These are phyloP conservation scores for Macaria notata DNA, from an alignment of 2,888 invertebrate species.

Conservation along the genomic window DNA sequence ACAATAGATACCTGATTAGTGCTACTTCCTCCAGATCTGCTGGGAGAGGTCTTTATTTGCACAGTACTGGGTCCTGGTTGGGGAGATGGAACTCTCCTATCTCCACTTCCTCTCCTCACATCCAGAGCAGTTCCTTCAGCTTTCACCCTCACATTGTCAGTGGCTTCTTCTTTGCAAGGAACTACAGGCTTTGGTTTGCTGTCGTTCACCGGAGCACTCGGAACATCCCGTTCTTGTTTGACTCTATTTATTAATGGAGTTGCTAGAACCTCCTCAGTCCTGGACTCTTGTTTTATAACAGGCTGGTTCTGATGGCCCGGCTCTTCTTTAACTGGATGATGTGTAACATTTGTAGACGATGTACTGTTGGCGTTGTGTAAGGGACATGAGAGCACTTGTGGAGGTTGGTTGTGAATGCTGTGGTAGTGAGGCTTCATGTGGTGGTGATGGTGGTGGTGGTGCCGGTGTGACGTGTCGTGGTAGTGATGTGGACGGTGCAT, in stretches of 20 bases:
- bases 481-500: conserved; percentile 38
- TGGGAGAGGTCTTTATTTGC: conserved; percentile 32
- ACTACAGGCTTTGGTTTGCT: conserved; percentile 49
- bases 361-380: conserved; percentile 34
- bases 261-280: conserved; percentile 11
- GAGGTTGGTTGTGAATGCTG: background rate
- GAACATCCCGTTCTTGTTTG: conserved; percentile 10
- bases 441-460: conserved; percentile 42
- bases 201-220: background rate
- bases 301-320: conserved; percentile 40
- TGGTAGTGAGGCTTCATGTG: conserved; percentile 25
- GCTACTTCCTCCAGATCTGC: conserved; percentile 31
- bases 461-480: conserved; percentile 44
- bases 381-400: conserved; percentile 32
- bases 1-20: conserved; percentile 42
- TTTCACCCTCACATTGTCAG: conserved; percentile 52
- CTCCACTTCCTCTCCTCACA: conserved; percentile 44
- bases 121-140: conserved; percentile 40
- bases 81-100: conserved; percentile 54
- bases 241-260: conserved; percentile 11
- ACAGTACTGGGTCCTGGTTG: conserved; percentile 70
- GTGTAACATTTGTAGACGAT: conserved; percentile 13
- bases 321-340: conserved; percentile 56
- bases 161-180: conserved; percentile 31
- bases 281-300: conserved; percentile 54